Base-by-base conservation (phyloP, 2,113 vertebrate genomes). In the Gulo gulo region DNA sequence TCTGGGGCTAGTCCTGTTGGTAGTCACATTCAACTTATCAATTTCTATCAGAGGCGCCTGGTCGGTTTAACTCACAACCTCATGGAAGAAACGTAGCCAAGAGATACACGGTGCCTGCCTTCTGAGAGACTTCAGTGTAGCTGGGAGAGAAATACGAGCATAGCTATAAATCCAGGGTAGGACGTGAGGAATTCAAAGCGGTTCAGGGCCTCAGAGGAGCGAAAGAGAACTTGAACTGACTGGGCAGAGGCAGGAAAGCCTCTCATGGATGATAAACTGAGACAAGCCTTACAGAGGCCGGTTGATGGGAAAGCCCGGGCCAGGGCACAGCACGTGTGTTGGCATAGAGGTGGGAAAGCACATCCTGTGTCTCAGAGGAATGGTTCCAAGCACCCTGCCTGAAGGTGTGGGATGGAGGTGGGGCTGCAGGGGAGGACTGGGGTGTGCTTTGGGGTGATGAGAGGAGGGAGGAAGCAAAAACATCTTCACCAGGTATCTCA, bases 341-440 rank as follows among this genome's bases (percentile, higher is more conserved):
- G 26, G 55, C 34, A 0, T 1, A 1, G 57, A 5, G 10, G 0
- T 10, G 2, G 63, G 39, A 21, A 16, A 9, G 12, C 2, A 4
- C 0, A 0, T 13, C 13, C 52, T 4, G 67, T 20, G 31, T 20
- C 9, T 14, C 29, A 12, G 20, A 34, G 31, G 57, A 73, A 23
- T 4, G 45, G 47, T 7, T 26, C 21, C 20, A 0, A 11, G 31
- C 18, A 34, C 55, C 39, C 29, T 36, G 4, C 52, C 55, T 45
- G 42, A 34, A 84, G 63, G 55, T 4, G 4, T 29, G 39, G 55
- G 63, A 15, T 1, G 1, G 36, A 88, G 6, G 0, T 2, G n/a
- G 63, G n/a, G 47, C 55, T 36, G 50, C 21, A 3, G 52, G 39
- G 39, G 88, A 14, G 8, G 24, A 26, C 36, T 7, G 18, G 18